phyloP scores from a whole-genome alignment of 2,797 vertebrate genomes.

The Silurus lanzhouensis region DNA sequence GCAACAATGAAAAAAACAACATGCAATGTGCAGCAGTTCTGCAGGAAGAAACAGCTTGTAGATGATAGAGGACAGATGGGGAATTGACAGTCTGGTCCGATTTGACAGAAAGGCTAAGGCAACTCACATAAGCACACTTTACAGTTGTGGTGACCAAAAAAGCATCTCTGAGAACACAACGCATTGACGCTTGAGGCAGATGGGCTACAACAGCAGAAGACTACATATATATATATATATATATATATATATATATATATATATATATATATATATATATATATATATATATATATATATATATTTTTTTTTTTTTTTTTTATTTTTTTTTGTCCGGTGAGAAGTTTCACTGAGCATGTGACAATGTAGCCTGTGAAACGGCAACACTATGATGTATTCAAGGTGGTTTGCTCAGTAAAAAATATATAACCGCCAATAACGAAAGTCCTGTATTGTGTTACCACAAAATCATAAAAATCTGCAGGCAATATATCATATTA shows the following conservation, averaged over 20 bases:
- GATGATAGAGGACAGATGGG: background rate
- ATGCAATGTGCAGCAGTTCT: background rate
- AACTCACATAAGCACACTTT: background rate
- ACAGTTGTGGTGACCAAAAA: background rate
- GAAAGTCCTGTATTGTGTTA: background rate
- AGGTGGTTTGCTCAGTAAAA: background rate
- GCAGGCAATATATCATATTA: background rate
- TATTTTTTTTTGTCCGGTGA: no score
- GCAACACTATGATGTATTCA: background rate
- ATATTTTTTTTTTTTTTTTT: no score
- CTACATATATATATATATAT: background rate
- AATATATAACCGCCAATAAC: background rate
- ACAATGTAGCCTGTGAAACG: background rate
- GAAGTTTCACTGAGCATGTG: slow-evolving; percentile 5
- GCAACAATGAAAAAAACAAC: background rate
- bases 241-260: no score
- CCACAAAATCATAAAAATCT: background rate
- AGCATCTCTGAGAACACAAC: background rate
- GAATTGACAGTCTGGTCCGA: background rate
- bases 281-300: no score
- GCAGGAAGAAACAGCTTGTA: no score
- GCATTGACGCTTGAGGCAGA: background rate
- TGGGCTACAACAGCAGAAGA: background rate
- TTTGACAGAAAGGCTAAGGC: background rate
- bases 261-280: no score